Conservation (phyloP, 2,888 invertebrate species). For the Dicycla oo region DNA sequence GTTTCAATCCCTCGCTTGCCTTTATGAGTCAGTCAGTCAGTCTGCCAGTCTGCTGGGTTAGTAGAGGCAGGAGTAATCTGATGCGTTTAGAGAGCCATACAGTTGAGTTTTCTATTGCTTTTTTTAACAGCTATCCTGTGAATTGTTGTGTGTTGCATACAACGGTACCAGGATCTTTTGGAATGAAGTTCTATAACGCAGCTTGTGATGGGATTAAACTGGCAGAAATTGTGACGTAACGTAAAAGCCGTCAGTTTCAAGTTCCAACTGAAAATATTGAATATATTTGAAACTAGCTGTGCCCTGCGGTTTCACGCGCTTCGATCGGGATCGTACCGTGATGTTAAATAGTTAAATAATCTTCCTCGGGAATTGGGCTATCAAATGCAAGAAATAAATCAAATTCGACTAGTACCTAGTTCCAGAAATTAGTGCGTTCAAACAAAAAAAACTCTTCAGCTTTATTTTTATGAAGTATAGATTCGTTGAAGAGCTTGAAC, state of each 20-base stretch:
- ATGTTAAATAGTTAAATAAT: not conserved
- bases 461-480: not conserved
- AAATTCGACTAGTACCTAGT: no score
- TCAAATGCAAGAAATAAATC: not conserved
- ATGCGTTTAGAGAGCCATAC: not conserved
- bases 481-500: not conserved
- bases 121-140: not conserved
- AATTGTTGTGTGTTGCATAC: no score
- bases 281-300: not conserved
- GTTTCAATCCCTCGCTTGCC: slow-evolving; percentile 15
- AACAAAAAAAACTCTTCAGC: not conserved
- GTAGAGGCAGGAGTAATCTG: not conserved
- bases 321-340: not conserved
- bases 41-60: not conserved
- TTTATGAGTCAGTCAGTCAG: slow-evolving; percentile 7
- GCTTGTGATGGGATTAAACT: no score
- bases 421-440: no score
- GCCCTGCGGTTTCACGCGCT: not conserved
- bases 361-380: not conserved
- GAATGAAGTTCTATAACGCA: no score
- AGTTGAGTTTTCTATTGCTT: not conserved
- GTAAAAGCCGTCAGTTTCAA: no score
- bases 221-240: no score
- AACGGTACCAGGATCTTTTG: no score
- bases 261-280: not conserved